A percentile compares a stretch with the other conserved stretches of the same genome.
Conservation (phyloP, 2,888 invertebrate species). For the Cheilosia urbana region DNA sequence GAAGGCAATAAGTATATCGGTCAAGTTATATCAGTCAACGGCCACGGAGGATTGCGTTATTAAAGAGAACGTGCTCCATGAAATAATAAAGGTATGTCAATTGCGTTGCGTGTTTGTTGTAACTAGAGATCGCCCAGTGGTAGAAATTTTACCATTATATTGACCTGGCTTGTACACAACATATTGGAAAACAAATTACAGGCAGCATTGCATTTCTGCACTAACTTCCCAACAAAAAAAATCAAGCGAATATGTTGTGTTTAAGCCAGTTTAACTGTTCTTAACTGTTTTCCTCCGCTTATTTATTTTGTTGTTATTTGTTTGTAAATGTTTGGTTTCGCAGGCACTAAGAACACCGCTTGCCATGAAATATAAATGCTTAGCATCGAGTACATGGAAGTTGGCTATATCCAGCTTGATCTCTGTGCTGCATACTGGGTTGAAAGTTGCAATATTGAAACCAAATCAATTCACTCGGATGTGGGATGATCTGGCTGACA, state of each 20-base stretch:
- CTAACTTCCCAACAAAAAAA: too few species aligned
- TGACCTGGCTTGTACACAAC: too few species aligned
- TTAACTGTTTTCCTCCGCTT: too few species aligned
- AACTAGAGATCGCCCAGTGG: too few species aligned
- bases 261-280: too few species aligned
- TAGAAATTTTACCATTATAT: too few species aligned
- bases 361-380: slow-evolving; percentile 91
- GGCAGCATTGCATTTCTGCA: too few species aligned
- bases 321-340: not conserved
- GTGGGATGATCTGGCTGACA: slow-evolving; percentile 94
- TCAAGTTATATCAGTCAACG: slow-evolving; percentile 90
- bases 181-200: too few species aligned
- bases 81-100: slow-evolving; percentile 85
- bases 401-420: slow-evolving; percentile 91
- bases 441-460: slow-evolving; percentile 93
- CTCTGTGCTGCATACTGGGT: slow-evolving; percentile 91
- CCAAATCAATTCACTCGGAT: slow-evolving; percentile 90
- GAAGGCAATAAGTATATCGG: slow-evolving; percentile 89
- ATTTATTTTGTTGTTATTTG: too few species aligned
- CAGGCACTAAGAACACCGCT: slow-evolving; percentile 89
- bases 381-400: slow-evolving; percentile 92
- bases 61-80: slow-evolving; percentile 88
- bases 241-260: too few species aligned
- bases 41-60: slow-evolving; percentile 89
- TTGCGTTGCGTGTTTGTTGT: not conserved